Evolutionary conservation across 2,113 vertebrate species (phyloP).

Genomic region (Oncorhynchus nerka): DNA sequence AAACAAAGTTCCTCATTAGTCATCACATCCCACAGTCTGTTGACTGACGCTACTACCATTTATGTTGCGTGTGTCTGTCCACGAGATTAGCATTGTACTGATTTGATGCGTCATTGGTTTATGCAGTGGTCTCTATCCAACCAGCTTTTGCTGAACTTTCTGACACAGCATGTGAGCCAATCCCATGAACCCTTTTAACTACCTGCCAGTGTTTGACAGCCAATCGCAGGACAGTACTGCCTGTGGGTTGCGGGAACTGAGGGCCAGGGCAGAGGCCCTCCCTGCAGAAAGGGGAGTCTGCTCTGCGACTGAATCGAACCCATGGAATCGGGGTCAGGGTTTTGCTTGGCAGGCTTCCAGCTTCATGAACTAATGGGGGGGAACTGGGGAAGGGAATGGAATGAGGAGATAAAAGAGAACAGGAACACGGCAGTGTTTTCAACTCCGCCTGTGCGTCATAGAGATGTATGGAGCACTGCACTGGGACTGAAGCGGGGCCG

Average conservation of each 20-base stretch:
- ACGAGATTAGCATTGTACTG: background rate
- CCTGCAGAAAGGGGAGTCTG: conserved; percentile 30
- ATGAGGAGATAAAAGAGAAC: conserved; percentile 25
- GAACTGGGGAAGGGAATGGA: conserved; percentile 38
- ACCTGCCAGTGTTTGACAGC: conserved; percentile 30
- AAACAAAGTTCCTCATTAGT: too few species aligned
- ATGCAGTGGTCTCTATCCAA: background rate
- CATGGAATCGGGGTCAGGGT: conserved; percentile 63
- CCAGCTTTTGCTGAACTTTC: background rate
- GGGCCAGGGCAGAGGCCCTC: conserved; percentile 24
- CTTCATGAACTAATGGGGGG: conserved; percentile 60
- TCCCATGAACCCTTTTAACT: conserved; percentile 10
- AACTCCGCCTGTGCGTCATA: conserved; percentile 56
- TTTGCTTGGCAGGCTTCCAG: conserved; percentile 64
- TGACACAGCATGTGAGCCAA: conserved; percentile 3
- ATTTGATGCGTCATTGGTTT: background rate
- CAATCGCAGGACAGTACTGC: background rate
- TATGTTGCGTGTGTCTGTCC: background rate
- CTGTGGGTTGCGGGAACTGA: background rate
- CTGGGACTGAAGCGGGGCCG: conserved; percentile 23
- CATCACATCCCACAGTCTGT: too few species aligned
- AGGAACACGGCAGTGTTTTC: conserved; percentile 56
- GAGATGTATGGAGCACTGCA: conserved; percentile 42
- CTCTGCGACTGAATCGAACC: conserved; percentile 26
- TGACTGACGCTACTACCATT: background rate